Base-by-base conservation (phyloP, 2,113 vertebrate species). In the Dermatemys mawii region DNA sequence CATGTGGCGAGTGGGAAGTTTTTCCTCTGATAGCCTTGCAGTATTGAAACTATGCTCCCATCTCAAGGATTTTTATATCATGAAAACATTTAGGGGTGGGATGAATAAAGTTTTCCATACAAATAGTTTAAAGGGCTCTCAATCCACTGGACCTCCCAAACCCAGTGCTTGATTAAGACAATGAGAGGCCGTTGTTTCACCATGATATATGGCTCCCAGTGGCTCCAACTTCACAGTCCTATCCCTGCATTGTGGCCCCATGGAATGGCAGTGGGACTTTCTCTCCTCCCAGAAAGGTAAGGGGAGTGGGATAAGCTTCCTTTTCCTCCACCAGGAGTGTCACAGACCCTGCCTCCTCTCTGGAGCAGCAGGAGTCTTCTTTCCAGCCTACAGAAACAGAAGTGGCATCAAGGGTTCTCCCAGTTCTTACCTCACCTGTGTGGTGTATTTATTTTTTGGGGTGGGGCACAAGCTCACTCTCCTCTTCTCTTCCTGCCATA, bases 61-160 rank as follows among this genome's bases (percentile, higher is more conserved):
- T 57, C 10, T 94, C 27, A 53, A 91, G 67, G 11, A 48, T 84
- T 96, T 93, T 90, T 90, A 54, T 88, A 48, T 84, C 17, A 91
- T 78, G 53, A 75, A 93, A 95, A 90, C 81, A 1, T 41, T 82
- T 83, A 83, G 32, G 81, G 86, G 29, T 83, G 51, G 53, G 88
- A 88, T 8, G 11, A 94, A 85, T 86, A 0, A 73, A 80, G n/a
- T 55, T 87, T 93, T 95, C 88, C 79, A 51, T 44, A 53, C 86
- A 94, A 89, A 89, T 10, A 41, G 76, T 95, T 95, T 95, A 73
- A 41, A 78, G 70, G 13, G 1, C 5, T 90, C 89, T 4, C 10
- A 46, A 29, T 88, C 32, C 82, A 88, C 50, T 75, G 13, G 6
- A 5, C 21, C 54, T 92, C 88, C 29, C 38, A 75, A 44, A 44